Conservation (phyloP, 2,888 invertebrate genomes). For the Aethes cnicana region DNA sequence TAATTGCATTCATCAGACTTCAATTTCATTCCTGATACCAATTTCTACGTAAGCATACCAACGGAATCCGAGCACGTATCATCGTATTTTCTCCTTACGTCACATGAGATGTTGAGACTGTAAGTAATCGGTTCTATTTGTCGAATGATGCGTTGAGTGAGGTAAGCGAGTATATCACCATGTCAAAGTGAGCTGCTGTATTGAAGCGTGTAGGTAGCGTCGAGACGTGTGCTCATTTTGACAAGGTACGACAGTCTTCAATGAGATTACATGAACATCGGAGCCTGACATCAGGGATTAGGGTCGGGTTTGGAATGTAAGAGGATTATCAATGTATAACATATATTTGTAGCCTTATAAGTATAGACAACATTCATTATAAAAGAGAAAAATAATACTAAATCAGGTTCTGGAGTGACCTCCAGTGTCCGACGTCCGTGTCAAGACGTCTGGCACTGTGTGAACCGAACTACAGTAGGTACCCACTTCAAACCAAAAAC, state of each 20-base stretch:
- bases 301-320: conserved; percentile 10
- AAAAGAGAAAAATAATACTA: too few relatives aligned
- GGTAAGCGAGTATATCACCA: conserved; percentile 8
- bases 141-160: conserved; percentile 44
- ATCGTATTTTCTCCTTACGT: conserved; percentile 44
- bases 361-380: too few relatives aligned
- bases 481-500: too few relatives aligned
- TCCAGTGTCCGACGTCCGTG: too few relatives aligned
- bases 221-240: too few relatives aligned
- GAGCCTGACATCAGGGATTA: conserved; percentile 9
- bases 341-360: too few relatives aligned
- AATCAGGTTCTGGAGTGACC: too few relatives aligned
- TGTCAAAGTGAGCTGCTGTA: too few relatives aligned
- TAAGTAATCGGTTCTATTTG: conserved; percentile 50
- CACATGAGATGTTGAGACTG: conserved; percentile 36
- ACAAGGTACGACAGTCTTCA: background rate
- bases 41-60: background rate
- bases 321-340: background rate
- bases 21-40: conserved; percentile 39
- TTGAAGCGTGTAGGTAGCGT: too few relatives aligned
- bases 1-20: too few relatives aligned
- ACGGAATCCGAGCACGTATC: conserved; percentile 22
- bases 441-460: too few relatives aligned
- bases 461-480: too few relatives aligned
- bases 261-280: conserved; percentile 1